Conservation (phyloP, 2,113 vertebrate species). For the Oryctolagus cuniculus region DNA sequence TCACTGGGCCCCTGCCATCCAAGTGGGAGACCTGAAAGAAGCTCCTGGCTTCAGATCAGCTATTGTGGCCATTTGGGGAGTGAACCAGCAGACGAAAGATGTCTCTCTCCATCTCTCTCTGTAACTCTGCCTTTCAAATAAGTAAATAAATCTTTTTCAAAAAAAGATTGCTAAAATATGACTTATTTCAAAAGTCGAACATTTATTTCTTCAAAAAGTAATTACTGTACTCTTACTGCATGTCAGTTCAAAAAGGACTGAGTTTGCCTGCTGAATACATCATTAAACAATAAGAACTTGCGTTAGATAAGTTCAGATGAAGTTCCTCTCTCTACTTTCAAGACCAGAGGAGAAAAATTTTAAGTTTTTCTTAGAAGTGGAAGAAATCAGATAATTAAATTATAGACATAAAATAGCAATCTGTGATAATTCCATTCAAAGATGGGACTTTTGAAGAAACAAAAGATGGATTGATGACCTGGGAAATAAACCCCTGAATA, state of each 20-base stretch:
- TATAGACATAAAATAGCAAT: slow-evolving; percentile 72
- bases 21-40: too few species aligned
- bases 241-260: slow-evolving; percentile 16
- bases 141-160: too few species aligned
- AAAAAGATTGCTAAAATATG: slow-evolving; percentile 46
- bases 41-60: too few species aligned
- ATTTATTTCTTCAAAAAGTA: not conserved
- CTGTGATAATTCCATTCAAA: slow-evolving; percentile 74
- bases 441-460: slow-evolving; percentile 75
- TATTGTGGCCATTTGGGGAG: too few species aligned
- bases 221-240: not conserved
- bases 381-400: slow-evolving; percentile 33
- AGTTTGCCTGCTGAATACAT: not conserved
- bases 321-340: slow-evolving; percentile 36
- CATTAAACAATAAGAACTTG: slow-evolving; percentile 56
- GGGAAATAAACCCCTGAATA: slow-evolving; percentile 77
- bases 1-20: too few species aligned
- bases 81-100: too few species aligned
- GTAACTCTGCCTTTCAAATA: too few species aligned
- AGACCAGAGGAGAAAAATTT: slow-evolving; percentile 35
- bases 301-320: slow-evolving; percentile 31
- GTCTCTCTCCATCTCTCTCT: too few species aligned
- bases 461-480: slow-evolving; percentile 54
- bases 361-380: slow-evolving; percentile 60
- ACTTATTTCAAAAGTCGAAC: slow-evolving; percentile 9